These are phyloP conservation scores for Saiga tatarica DNA, from an alignment of 2,113 vertebrate species.

Conservation along the genomic window DNA sequence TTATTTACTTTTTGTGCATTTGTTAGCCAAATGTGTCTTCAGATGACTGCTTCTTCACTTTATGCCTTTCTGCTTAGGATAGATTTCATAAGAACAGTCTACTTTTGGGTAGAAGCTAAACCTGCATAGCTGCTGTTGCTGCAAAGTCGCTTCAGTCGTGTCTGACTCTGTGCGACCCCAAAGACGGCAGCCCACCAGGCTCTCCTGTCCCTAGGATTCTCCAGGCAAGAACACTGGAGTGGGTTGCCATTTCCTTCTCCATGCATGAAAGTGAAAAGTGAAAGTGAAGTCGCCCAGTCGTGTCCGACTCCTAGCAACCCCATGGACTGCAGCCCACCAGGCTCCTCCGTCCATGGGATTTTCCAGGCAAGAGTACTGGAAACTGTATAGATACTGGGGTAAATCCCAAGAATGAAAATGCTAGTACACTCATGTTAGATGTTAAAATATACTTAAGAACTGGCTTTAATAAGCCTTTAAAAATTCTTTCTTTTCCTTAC, in stretches of 20 bases:
- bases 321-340: too few relatives aligned
- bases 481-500: background rate
- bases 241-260: too few relatives aligned
- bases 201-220: too few relatives aligned
- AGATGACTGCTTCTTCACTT: background rate
- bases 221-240: too few relatives aligned
- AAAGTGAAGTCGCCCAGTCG: too few relatives aligned
- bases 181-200: too few relatives aligned
- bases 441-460: background rate
- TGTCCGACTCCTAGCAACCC: fast-evolving
- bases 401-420: background rate
- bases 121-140: background rate
- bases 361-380: too few relatives aligned
- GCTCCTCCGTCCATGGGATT: too few relatives aligned
- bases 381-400: background rate
- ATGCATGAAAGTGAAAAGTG: too few relatives aligned
- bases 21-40: background rate
- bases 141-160: too few relatives aligned
- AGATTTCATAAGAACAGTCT: background rate
- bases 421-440: background rate
- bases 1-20: background rate
- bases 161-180: too few relatives aligned
- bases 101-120: background rate
- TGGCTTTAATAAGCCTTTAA: background rate
- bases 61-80: background rate